Conservation (phyloP, 2,113 vertebrate genomes). For the Oxyura jamaicensis region DNA sequence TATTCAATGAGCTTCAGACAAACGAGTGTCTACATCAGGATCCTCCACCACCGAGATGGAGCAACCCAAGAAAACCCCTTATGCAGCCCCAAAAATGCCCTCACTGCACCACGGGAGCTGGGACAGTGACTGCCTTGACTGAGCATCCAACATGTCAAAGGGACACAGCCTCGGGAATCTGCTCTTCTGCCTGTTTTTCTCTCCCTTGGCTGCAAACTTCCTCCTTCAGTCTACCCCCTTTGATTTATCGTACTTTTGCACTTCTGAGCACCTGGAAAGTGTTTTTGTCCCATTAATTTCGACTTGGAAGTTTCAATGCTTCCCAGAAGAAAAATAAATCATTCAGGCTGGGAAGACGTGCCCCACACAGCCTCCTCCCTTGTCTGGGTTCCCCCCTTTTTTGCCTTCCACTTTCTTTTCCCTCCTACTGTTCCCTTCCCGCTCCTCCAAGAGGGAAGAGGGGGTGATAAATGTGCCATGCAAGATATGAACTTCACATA, state of each 20-base stretch:
- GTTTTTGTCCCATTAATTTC: slow-evolving; percentile 54
- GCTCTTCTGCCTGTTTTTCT: background rate
- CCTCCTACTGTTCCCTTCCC: slow-evolving; percentile 39
- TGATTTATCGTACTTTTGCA: slow-evolving; percentile 45
- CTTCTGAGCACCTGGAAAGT: slow-evolving; percentile 59
- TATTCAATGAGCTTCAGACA: background rate
- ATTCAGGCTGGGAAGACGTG: background rate
- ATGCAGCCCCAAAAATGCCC: background rate
- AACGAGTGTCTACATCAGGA: background rate
- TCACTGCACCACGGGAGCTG: background rate
- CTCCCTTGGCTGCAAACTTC: background rate
- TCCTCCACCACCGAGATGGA: background rate
- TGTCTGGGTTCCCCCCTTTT: background rate
- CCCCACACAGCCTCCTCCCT: background rate
- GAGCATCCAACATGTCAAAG: background rate
- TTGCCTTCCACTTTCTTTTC: background rate
- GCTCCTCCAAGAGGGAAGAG: background rate
- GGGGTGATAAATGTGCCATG: background rate
- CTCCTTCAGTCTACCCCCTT: background rate
- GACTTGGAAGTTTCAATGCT: slow-evolving; percentile 27
- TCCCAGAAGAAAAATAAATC: slow-evolving; percentile 55
- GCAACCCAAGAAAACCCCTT: background rate
- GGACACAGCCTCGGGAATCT: background rate
- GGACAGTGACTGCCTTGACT: background rate
- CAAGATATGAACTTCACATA: background rate